These are phyloP conservation scores for Tinea trinotella DNA, from an alignment of 2,888 invertebrate genomes.

Conservation along the genomic window DNA sequence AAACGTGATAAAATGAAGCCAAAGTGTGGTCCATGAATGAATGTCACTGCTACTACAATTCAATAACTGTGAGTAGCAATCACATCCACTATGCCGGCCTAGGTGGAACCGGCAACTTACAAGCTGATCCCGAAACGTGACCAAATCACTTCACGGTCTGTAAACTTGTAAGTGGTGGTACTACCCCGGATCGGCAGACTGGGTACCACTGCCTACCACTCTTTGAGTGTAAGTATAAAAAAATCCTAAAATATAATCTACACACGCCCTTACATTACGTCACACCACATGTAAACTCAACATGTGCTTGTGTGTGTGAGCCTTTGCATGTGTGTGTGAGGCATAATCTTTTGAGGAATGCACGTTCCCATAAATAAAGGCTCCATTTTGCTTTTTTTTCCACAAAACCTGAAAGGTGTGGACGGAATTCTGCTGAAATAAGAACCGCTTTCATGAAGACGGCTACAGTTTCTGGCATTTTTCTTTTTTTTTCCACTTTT, in stretches of 20 bases:
- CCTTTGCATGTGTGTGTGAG: conserved; percentile 26
- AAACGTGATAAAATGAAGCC: too few species aligned
- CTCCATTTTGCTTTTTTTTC: neutral
- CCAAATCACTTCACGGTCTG: too few species aligned
- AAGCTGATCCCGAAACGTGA: too few species aligned
- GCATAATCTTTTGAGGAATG: conserved; percentile 69
- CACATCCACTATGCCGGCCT: too few species aligned
- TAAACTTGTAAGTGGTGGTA: too few species aligned
- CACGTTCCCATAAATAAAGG: conserved; percentile 50
- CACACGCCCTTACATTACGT: conserved; percentile 48
- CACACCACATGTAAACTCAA: conserved; percentile 27
- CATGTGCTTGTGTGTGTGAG: conserved; percentile 29
- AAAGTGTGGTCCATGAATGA: too few species aligned
- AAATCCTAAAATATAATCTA: conserved; percentile 69
- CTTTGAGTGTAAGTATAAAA: too few species aligned
- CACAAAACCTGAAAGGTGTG: conserved; percentile 4
- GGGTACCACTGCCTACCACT: too few species aligned
- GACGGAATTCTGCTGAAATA: neutral
- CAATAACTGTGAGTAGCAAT: too few species aligned
- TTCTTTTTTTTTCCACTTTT: neutral
- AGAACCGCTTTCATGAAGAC: neutral
- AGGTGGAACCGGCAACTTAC: too few species aligned
- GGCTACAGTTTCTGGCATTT: neutral
- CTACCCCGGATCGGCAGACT: too few species aligned
- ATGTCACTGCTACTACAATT: too few species aligned